Evolutionary conservation across 2,888 invertebrate genomes (phyloP).

Genomic region (Eubasilissa splendida): DNA sequence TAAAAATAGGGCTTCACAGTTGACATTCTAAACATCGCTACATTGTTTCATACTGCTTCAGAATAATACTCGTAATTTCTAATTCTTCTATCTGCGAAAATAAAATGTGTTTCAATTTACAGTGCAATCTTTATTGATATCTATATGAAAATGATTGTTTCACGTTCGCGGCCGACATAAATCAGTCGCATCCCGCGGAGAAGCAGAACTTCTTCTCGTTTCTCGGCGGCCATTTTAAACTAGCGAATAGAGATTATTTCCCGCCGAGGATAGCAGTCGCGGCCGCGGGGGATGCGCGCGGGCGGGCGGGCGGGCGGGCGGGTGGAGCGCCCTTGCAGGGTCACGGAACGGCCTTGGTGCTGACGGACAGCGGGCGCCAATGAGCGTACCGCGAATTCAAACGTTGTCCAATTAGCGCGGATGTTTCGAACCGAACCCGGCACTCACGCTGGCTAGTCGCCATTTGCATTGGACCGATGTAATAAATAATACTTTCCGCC

Average conservation of each 20-base stretch:
- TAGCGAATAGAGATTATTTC: conserved; percentile 4
- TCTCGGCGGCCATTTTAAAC: conserved; percentile 24
- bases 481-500: conserved; percentile 11
- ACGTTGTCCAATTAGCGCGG: conserved; percentile 18
- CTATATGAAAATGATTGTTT: neutral
- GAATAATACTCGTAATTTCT: too few species aligned
- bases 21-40: too few species aligned
- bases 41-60: too few species aligned
- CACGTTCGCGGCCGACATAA: neutral
- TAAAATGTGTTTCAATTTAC: neutral
- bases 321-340: conserved; percentile 54
- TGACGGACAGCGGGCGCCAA: conserved; percentile 45
- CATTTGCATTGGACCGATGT: neutral
- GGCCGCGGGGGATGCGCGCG: neutral
- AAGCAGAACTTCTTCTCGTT: neutral
- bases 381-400: conserved; percentile 13
- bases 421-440: neutral
- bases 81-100: too few species aligned
- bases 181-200: conserved; percentile 9
- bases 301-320: neutral
- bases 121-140: too few species aligned
- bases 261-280: conserved; percentile 9
- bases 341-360: conserved; percentile 57
- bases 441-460: neutral
- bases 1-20: too few species aligned